phyloP scores from a whole-genome alignment of 1,140 invertebrate species.

The Nixonia krombeini region DNA sequence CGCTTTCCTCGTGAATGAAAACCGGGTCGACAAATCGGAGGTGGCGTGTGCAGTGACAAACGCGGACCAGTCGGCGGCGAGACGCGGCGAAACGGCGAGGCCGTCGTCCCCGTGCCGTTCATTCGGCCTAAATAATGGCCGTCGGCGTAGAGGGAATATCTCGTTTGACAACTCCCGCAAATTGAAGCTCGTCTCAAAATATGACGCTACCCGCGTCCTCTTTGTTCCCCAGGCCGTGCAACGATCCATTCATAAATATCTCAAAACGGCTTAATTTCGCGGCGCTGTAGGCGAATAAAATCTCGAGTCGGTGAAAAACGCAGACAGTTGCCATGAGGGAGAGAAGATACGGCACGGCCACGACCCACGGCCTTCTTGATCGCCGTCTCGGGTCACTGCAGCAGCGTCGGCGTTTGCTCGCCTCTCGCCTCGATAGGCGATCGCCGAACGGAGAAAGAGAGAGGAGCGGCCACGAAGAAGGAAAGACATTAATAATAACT shows the following conservation, averaged over 20 bases:
- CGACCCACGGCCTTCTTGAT: constrained; percentile 62
- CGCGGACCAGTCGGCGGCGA: constrained; percentile 19
- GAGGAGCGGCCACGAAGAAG: constrained; percentile 40
- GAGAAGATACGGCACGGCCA: constrained; percentile 62
- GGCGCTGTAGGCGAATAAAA: constrained; percentile 67
- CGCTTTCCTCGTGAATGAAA: background rate
- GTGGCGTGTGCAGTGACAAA: too few species aligned
- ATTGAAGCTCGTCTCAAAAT: constrained; percentile 51
- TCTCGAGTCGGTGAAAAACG: constrained; percentile 68
- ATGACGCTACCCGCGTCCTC: constrained; percentile 49
- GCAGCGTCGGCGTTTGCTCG: constrained; percentile 24
- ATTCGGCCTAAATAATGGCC: constrained; percentile 45
- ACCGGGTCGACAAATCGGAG: too few species aligned
- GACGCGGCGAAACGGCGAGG: background rate
- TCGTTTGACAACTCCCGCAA: constrained; percentile 52
- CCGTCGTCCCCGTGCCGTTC: constrained; percentile 33
- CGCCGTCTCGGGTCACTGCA: constrained; percentile 61
- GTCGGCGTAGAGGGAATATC: constrained; percentile 47
- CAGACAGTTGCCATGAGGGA: constrained; percentile 56
- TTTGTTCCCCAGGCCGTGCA: constrained; percentile 62
- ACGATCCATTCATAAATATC: constrained; percentile 72
- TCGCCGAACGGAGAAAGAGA: constrained; percentile 7
- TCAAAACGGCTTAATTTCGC: constrained; percentile 73
- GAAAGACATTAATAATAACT: constrained; percentile 62
- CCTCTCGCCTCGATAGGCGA: constrained; percentile 23